These are phyloP conservation scores for Neodiprion fabricii DNA, from an alignment of 1,140 invertebrate genomes.

Conservation along the genomic window DNA sequence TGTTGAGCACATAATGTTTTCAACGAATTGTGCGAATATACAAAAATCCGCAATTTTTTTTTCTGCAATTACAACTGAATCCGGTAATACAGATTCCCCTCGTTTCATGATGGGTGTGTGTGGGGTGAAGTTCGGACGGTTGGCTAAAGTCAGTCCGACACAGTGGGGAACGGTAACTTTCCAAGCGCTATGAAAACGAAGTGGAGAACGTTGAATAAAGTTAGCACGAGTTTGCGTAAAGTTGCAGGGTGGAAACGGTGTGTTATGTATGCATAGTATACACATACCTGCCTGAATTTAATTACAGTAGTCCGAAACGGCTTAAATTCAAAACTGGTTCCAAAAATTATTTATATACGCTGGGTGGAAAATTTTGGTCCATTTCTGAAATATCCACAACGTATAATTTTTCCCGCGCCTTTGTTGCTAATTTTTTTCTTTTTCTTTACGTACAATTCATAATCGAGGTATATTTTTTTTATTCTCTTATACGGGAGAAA, in stretches of 20 bases:
- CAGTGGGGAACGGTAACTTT: not conserved
- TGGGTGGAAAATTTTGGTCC: not conserved
- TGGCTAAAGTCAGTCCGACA: not conserved
- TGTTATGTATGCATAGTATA: not conserved
- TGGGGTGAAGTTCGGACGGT: not conserved
- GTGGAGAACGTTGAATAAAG: not conserved
- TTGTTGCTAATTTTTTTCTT: not conserved
- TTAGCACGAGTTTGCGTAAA: not conserved
- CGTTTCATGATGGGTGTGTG: not conserved
- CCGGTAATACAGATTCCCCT: no score
- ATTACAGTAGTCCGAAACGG: not conserved
- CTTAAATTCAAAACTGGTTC: not conserved
- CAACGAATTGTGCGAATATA: no score
- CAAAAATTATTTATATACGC: no score
- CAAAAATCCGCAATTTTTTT: no score
- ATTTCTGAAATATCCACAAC: not conserved
- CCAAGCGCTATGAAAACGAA: constrained; percentile 4
- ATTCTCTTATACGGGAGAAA: not conserved
- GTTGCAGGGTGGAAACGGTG: not conserved
- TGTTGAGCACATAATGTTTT: no score
- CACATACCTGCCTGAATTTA: not conserved
- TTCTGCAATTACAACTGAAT: no score
- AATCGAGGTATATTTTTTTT: not conserved
- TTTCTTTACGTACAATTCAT: not conserved
- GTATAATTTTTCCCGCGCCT: not conserved